Evolutionary conservation across 2,113 vertebrate species (phyloP), one percentile per base, ranked within the genome.

Genomic region (Dicrurus megarhynchus): DNA sequence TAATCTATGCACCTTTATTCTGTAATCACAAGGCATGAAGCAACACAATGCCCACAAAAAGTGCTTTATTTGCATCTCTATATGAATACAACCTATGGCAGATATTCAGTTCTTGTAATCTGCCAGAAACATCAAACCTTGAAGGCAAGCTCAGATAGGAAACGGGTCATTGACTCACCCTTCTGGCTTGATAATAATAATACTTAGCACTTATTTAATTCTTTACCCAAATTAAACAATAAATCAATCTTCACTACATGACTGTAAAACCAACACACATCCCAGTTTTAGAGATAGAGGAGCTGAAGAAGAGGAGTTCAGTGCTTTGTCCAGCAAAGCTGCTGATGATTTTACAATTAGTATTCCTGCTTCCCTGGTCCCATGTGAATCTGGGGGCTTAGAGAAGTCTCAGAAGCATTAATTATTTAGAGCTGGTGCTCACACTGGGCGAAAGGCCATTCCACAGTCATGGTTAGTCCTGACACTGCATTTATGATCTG

Each of bases 71-170:
- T 91, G 64, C 89, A 88, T 88, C 4, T 13, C 92, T 86, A 47
- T 49, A 79, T 83, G 69, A 86, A 82, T 76, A 84, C 65, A 96
- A 76, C 65, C 49, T 75, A 50, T 87, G 89, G 84, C 90, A 94
- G 81, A 82, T 94, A 92, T 89, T 95, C 84, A 88, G 75, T 87
- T 94, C 49, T 60, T 96, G 77, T 95, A 91, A 95, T 96, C 92
- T 95, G 90, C 83, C 93, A 97, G 86, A 95, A 96, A 92, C 69
- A 96, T 96, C 95, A 95, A 92, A 96, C 77, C 87, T 90, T 94
- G 83, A 91, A 95, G 96, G 84, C 93, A 96, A 96, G 74, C 95
- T 95, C 89, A 95, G 87, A 93, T 94, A 96, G 95, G 95, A 97
- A 96, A 92, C 19, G 41, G 84, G 76, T 89, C 70, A 92, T 89